A percentile compares a stretch with the other conserved stretches of the same genome.
Conservation (phyloP, 2,797 vertebrate species). For the Gambelia wislizenii region DNA sequence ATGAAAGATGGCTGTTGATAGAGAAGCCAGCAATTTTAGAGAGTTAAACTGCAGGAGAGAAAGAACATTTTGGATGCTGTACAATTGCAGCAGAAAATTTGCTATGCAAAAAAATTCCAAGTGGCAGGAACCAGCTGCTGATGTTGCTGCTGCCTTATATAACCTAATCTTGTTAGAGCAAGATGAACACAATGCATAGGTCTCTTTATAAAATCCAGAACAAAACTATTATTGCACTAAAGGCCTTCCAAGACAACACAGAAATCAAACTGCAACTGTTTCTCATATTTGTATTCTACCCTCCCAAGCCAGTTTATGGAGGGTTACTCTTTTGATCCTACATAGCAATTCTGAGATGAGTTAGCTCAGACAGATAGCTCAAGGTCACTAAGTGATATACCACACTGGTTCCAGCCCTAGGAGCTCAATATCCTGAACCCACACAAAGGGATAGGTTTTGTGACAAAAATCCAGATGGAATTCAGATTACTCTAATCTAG, state of each 20-base stretch:
- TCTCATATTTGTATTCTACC: neutral
- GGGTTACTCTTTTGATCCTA: neutral
- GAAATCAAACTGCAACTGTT: neutral
- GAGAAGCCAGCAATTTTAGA: slow-evolving; percentile 55
- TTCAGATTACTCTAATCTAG: too few species aligned
- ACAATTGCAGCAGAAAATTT: slow-evolving; percentile 54
- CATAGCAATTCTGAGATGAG: neutral
- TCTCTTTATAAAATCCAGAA: neutral
- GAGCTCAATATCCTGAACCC: neutral
- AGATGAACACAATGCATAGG: neutral
- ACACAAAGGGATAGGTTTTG: neutral
- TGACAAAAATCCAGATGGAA: too few species aligned
- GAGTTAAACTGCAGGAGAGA: slow-evolving; percentile 52
- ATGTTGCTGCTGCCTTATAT: slow-evolving; percentile 31
- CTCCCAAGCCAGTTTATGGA: neutral
- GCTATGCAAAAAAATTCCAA: slow-evolving; percentile 56
- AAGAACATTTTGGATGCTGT: slow-evolving; percentile 57
- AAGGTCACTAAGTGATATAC: neutral
- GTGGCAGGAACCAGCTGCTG: slow-evolving; percentile 32
- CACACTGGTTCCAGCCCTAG: neutral
- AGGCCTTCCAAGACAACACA: neutral
- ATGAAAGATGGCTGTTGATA: slow-evolving; percentile 49
- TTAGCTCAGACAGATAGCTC: neutral
- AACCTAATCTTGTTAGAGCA: neutral
- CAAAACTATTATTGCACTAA: neutral